Evolutionary conservation across 2,888 invertebrate genomes (phyloP), one percentile per base, ranked within the genome.

Genomic region (Odontothrips loti): DNA sequence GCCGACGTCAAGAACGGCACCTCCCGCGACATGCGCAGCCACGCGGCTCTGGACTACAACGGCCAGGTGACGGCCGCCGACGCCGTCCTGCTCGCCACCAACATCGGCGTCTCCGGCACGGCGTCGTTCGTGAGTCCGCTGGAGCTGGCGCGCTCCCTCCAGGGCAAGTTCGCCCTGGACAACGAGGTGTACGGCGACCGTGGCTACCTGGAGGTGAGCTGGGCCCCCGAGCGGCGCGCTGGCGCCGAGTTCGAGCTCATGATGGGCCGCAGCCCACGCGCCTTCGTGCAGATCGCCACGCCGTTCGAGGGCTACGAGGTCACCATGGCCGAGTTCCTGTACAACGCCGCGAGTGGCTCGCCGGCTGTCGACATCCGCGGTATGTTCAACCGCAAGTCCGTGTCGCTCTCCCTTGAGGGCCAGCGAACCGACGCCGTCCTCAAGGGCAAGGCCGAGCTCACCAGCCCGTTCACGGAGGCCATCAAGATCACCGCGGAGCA

Each of bases 301-400:
- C 82, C 84, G 27, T 82, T 83, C 34, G 43, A 27, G 78, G 83
- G 82, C 11, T 84, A 82, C 75, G 82, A 84, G 58, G 51, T 82
- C 27, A 82, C 80, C 29, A 43, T 81, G 27, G 80, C 80, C 23
- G 79, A 81, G 15, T 75, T 80, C 23, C 43, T 12, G 20, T 79
- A 80, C 68, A 47, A 0, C 10, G n/a, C 34, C n/a, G 63, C 48
- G 15, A 48, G 23, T 20, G 48, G 23, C 8, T 58, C 81, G 10
- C 34, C 80, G 17, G 79, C 47, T 58, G 27, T 82, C 43, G n/a
- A 80, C 15, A n/a, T 63, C 48, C 80, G 79, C 79, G 34, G 78
- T 15, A 47, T 79, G 29, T 80, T 82, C 29, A 82, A 82, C 29
- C 43, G 79, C n/a, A 81, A 82, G n/a, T 8, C 68, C 0, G 79